Base-by-base conservation (phyloP, 2,113 vertebrate genomes). In the Pituophis catenifer region DNA sequence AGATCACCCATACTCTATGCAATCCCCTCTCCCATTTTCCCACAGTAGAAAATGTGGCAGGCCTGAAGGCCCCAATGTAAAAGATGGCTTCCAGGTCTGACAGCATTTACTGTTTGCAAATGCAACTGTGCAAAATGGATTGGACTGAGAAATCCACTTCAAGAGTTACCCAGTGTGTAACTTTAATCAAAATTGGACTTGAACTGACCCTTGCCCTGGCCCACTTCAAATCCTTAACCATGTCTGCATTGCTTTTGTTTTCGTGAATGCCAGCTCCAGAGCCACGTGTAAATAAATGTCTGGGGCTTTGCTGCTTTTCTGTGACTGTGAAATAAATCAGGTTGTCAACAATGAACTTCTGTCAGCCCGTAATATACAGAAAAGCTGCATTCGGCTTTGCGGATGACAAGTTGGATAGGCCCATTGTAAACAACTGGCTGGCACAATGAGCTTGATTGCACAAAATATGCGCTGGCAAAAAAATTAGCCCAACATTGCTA, bases 401-500 rank as follows among this genome's bases (percentile, higher is more conserved):
- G 2, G 54, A 44, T 62, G 58, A 90, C 58, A 52, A 70, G 29
- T 65, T 53, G 48, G 26, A 38, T 57, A 59, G 88, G 33, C 55
- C 89, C 44, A 90, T 52, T 90, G 26, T 29, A 70, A 70, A 52
- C 59, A 53, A 10, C 12, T 90, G 59, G 44, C 62, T 50, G 48
- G n/a, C 50, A 54, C 62, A 70, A 90, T 23, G 50, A n/a, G 90
- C 88, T 95, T 88, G 93, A 95, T 95, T 93, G 88, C 70, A 91
- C 94, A 92, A 94, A 95, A 95, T 96, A 96, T 93, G 91, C 94
- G 91, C 24, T 70, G 48, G 21, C 44, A 59, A 58, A n/a, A 29
- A 15, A 53, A n/a, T 52, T 26, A 38, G 23, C 33, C 38, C 24
- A 62, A 44, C 55, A 54, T 94, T 94, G 89, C 65, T 95, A 96